Evolutionary conservation across 2,797 vertebrate species (phyloP).

Genomic region (Lepus oiostolus): DNA sequence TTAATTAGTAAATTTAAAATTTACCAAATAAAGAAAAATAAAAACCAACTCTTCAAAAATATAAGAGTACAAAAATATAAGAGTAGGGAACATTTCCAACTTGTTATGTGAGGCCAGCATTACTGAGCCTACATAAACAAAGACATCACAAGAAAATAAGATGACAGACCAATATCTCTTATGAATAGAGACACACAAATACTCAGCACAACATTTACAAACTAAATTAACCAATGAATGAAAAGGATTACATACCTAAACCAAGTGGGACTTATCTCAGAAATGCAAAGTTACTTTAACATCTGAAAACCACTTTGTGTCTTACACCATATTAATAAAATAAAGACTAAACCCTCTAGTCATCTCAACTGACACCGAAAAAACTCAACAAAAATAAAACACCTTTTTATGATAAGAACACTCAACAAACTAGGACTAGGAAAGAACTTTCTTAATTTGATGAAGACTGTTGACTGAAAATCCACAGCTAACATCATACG

Average conservation of each 20-base stretch:
- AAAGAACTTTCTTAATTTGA: background rate
- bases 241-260: background rate
- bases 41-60: slow-evolving; percentile 4
- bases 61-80: background rate
- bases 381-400: background rate
- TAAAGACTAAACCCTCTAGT: background rate
- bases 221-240: background rate
- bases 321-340: background rate
- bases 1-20: background rate
- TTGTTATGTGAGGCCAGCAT: background rate
- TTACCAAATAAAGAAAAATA: slow-evolving; percentile 45
- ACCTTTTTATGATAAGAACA: background rate
- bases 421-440: background rate
- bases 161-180: background rate
- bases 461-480: background rate
- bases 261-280: background rate
- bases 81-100: background rate
- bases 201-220: background rate
- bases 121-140: background rate
- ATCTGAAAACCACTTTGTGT: background rate
- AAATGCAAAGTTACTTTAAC: slow-evolving; percentile 34
- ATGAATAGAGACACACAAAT: slow-evolving; percentile 25
- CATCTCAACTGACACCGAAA: background rate
- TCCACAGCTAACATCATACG: background rate
- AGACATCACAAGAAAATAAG: slow-evolving; percentile 4